Base-by-base conservation (phyloP, 2,797 vertebrate genomes). In the Rhincodon typus region DNA sequence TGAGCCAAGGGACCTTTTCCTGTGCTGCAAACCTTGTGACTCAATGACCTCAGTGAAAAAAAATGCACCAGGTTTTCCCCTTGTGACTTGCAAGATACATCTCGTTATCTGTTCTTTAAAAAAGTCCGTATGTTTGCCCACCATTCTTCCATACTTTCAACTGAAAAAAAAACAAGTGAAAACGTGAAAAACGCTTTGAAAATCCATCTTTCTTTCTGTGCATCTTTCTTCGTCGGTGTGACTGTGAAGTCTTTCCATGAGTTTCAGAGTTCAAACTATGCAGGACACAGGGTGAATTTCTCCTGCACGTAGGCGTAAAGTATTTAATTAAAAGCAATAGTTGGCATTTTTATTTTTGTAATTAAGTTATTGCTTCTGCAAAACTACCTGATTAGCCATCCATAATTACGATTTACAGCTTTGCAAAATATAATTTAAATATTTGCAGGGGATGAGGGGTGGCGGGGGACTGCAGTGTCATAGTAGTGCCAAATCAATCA, bases 341-440 rank as follows among this genome's bases (percentile, higher is more conserved):
- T 13, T 53, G 46, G 70, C 70, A 95, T 50, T 95, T 62, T 95
- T 72, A 94, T 50, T 72, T 94, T 95, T 95, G 94, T 50, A 95
- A 74, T 95, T 95, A 95, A 74, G 46, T 95, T 77, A 77, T 53
- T n/a, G n/a, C n/a, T n/a, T n/a, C n/a, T n/a, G n/a, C n/a, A n/a
- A n/a, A n/a, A n/a, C n/a, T n/a, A n/a, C n/a, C n/a, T n/a, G n/a
- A n/a, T n/a, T n/a, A n/a, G n/a, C n/a, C n/a, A n/a, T n/a, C n/a
- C n/a, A n/a, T n/a, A n/a, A n/a, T n/a, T n/a, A n/a, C n/a, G n/a
- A n/a, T n/a, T n/a, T n/a, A n/a, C n/a, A n/a, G n/a, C n/a, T n/a
- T n/a, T n/a, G n/a, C n/a, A n/a, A n/a, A n/a, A n/a, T n/a, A n/a
- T n/a, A n/a, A n/a, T n/a, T n/a, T 95, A 77, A 57, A 46, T 30